A percentile compares a stretch with the other conserved stretches of the same genome.
phyloP scores from a whole-genome alignment of 2,888 invertebrate species.

The Odontocolon sp. region DNA sequence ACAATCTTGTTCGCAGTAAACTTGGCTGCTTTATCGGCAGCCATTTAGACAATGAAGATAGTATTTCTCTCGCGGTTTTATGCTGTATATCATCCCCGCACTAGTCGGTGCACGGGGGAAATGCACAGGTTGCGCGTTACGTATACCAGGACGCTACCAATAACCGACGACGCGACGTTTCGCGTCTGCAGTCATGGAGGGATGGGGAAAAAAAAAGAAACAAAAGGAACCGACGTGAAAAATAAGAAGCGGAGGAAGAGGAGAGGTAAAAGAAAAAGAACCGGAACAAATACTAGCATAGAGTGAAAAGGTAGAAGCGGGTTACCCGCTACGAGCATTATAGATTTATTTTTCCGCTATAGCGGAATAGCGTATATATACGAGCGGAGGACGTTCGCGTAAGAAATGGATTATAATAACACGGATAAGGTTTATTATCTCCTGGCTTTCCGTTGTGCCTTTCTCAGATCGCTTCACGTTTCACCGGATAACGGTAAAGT shows the following conservation, averaged over 20 bases:
- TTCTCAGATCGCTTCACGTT: background rate
- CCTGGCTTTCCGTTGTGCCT: constrained; percentile 46
- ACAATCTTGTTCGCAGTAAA: constrained; percentile 76
- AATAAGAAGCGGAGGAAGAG: constrained; percentile 39
- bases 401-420: constrained; percentile 68
- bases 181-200: constrained; percentile 3
- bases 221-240: constrained; percentile 21
- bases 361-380: too few species aligned
- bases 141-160: constrained; percentile 63
- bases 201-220: constrained; percentile 16
- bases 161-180: constrained; percentile 61
- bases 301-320: constrained; percentile 40
- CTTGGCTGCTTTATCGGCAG: constrained; percentile 76
- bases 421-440: constrained; percentile 61
- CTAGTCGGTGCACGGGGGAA: background rate
- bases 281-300: constrained; percentile 34
- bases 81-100: constrained; percentile 71
- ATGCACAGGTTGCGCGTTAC: background rate
- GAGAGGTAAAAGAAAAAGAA: constrained; percentile 38
- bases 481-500: background rate
- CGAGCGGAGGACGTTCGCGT: constrained; percentile 20
- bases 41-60: constrained; percentile 79
- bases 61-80: constrained; percentile 76
- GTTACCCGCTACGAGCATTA: constrained; percentile 59
- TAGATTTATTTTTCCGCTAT: constrained; percentile 70